Percentiles rank a stretch among this genome's conserved stretches.
These are phyloP conservation scores for Eurosta solidaginis DNA, from an alignment of 1,140 invertebrate species.

Conservation along the genomic window DNA sequence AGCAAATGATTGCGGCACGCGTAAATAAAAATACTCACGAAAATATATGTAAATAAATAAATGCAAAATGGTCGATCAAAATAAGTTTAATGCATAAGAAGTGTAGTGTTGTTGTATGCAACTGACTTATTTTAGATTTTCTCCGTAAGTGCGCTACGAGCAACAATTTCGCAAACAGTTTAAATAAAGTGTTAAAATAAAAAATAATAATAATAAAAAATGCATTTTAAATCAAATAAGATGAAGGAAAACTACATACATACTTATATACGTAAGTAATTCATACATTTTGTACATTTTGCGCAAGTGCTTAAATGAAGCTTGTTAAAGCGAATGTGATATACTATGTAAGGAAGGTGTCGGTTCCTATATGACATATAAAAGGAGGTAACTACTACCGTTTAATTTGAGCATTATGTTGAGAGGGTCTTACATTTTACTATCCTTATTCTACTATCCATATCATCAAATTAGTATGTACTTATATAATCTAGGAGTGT, in stretches of 20 bases:
- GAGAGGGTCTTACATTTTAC: no score
- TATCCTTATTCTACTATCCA: no score
- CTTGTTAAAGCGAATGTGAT: no score
- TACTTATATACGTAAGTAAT: no score
- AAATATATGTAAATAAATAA: neutral
- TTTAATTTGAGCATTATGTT: no score
- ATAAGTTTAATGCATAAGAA: constrained; percentile 11
- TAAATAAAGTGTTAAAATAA: constrained; percentile 9
- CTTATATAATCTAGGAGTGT: no score
- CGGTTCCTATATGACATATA: no score
- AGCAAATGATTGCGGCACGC: neutral
- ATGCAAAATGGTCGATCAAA: neutral
- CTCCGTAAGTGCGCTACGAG: neutral
- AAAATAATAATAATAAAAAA: neutral
- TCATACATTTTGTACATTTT: no score
- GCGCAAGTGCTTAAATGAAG: no score
- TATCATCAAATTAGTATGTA: no score
- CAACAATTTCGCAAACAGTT: constrained; percentile 18
- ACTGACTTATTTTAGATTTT: neutral
- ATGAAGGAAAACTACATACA: neutral
- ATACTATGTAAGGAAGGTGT: no score
- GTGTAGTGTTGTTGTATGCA: neutral
- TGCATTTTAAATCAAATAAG: neutral
- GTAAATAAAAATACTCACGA: neutral
- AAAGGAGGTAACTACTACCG: no score